Conservation (phyloP, 2,888 invertebrate species). For the Dryomyza anilis region DNA sequence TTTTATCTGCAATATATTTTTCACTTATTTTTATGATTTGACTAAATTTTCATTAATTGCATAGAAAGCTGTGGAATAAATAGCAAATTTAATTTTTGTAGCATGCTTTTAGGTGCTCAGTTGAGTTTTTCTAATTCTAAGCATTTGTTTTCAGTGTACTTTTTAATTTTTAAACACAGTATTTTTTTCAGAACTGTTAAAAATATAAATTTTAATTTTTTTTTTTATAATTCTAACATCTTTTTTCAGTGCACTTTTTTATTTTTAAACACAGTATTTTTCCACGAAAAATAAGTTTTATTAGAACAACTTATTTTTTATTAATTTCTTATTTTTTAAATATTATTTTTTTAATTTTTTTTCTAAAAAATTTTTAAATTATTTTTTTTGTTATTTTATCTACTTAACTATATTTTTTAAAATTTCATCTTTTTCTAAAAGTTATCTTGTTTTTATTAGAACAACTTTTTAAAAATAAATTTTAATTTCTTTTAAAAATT, state of each 20-base stretch:
- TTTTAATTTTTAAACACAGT: no score
- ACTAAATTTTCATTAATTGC: background rate
- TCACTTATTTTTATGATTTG: background rate
- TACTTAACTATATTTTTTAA: no score
- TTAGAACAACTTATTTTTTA: background rate
- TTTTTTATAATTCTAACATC: background rate
- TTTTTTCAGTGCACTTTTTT: no score
- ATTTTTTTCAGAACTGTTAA: background rate
- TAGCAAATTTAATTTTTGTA: no score
- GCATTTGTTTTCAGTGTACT: no score
- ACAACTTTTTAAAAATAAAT: background rate
- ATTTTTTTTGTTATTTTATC: no score
- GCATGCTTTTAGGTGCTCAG: no score
- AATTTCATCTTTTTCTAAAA: no score
- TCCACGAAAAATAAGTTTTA: no score
- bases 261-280: no score
- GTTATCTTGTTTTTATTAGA: background rate
- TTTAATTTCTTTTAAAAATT: background rate
- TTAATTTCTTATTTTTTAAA: background rate
- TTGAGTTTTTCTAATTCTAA: no score
- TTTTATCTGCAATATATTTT: background rate
- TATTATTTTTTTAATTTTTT: conserved; percentile 33
- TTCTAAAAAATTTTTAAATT: conserved; percentile 17
- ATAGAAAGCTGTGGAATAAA: no score
- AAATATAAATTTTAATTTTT: background rate